Evolutionary conservation across 2,888 invertebrate species (phyloP).

Genomic region (Drosophila kanekoi): DNA sequence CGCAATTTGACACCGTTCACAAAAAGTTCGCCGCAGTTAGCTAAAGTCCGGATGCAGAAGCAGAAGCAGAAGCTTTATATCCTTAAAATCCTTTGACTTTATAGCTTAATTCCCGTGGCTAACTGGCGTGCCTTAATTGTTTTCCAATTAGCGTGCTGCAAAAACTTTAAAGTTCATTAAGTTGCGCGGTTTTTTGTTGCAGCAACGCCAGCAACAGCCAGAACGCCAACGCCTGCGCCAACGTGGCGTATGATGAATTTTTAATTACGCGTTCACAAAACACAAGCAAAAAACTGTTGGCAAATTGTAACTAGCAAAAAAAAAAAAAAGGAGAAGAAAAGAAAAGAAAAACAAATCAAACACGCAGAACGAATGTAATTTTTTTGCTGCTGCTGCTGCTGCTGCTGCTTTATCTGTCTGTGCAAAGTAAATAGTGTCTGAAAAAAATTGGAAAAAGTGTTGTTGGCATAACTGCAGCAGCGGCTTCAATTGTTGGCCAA

Average conservation of each 20-base stretch:
- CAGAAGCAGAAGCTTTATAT: constrained; percentile 1
- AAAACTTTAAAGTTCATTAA: constrained; percentile 72
- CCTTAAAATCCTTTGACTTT: constrained; percentile 52
- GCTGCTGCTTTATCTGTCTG: constrained; percentile 38
- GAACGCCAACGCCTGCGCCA: constrained; percentile 26
- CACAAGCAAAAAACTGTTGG: constrained; percentile 33
- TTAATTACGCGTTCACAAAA: constrained; percentile 67
- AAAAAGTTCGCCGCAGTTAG: neutral
- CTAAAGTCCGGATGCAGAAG: neutral
- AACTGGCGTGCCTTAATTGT: constrained; percentile 65
- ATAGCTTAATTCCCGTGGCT: constrained; percentile 36
- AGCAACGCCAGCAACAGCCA: constrained; percentile 5
- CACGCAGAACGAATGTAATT: constrained; percentile 41
- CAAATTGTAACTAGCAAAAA: constrained; percentile 55
- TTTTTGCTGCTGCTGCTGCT: constrained; percentile 7
- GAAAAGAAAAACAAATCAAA: constrained; percentile 13
- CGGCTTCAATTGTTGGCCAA: constrained; percentile 57
- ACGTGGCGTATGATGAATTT: constrained; percentile 78
- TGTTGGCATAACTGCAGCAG: constrained; percentile 50
- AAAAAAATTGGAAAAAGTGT: constrained; percentile 28
- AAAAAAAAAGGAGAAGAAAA: constrained; percentile 7
- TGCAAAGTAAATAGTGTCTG: constrained; percentile 13
- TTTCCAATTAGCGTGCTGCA: constrained; percentile 67
- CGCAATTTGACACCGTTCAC: neutral
- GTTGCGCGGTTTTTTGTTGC: constrained; percentile 45